Base-by-base conservation (phyloP, 2,797 vertebrate species). In the Tiaroga cobitis region DNA sequence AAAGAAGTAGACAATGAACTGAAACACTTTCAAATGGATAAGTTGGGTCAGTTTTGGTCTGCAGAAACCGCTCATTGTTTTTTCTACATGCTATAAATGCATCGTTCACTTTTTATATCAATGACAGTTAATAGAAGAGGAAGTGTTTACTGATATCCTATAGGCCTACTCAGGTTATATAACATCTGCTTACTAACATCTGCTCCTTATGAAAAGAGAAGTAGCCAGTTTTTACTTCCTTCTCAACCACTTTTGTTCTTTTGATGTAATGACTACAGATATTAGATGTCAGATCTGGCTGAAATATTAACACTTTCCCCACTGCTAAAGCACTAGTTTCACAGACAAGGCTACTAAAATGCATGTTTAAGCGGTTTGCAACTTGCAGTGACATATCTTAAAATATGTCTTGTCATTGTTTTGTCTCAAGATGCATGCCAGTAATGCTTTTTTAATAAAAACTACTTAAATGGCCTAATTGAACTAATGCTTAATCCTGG, bases 181-280 rank as follows among this genome's bases (percentile, higher is more conserved):
- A 46, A 34, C 26, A 82, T n/a, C 69, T 73, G 54, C 13, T 65
- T 72, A 29, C 29, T 6, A 46, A 34, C 26, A 82, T n/a, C 69
- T 73, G 54, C 13, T 65, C 61, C 51, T 81, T 56, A 54, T 26
- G 54, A 82, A 65, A 82, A 21, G 56, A 65, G 81, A 74, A 65
- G 56, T 74, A 29, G 11, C 10, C 16, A 8, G 10, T 32, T 49
- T 63, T 67, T 3, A 65, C 49, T 80, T 67, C 77, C 77, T 15
- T 24, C 39, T 32, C 19, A 51, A 21, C 15, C 68, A 10, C 2
- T 41, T 81, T 70, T 70, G 21, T 19, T 4, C 8, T 70, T 24
- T n/a, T 61, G 8, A 39, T 3, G 15, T 43, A 8, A 29, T 19
- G 5, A 46, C 8, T 63, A 79, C 11, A 37, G 73, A 37, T 24